Conservation (phyloP, 2,888 invertebrate species). For the Drosophila pseudotalamancana region DNA sequence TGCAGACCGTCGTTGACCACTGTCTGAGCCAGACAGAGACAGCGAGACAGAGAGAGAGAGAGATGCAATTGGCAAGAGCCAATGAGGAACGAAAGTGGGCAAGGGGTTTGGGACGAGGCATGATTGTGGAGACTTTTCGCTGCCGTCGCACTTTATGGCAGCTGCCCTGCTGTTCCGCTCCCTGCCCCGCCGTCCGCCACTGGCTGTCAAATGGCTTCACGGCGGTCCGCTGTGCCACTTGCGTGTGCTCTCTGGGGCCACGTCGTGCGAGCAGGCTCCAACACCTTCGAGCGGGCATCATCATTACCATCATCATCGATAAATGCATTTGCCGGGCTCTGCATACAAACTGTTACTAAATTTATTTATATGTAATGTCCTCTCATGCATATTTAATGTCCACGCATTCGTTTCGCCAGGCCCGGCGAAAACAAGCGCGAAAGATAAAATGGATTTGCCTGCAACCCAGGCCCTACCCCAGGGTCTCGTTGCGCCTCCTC, state of each 20-base stretch:
- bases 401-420: conserved; percentile 62
- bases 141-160: conserved; percentile 16
- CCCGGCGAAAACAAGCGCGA: background rate
- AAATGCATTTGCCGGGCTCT: conserved; percentile 76
- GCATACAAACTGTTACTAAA: conserved; percentile 79
- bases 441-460: conserved; percentile 68
- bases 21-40: conserved; percentile 19
- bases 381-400: conserved; percentile 79
- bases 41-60: too few relatives aligned
- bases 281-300: conserved; percentile 74
- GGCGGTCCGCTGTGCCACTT: conserved; percentile 65
- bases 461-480: conserved; percentile 20
- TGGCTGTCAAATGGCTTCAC: conserved; percentile 60
- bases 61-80: conserved; percentile 42
- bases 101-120: background rate
- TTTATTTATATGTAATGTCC: conserved; percentile 81
- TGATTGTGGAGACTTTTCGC: conserved; percentile 20
- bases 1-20: conserved; percentile 64
- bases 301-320: conserved; percentile 76
- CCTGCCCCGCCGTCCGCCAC: background rate
- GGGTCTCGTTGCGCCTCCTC: background rate
- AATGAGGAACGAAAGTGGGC: conserved; percentile 6
- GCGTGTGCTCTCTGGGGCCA: conserved; percentile 49
- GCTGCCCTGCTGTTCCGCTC: background rate
- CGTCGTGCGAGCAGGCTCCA: conserved; percentile 63